A percentile compares a stretch with the other conserved stretches of the same genome.
Evolutionary conservation across 37 sponge, comb jelly and placozoan genomes (phyloP).

Genomic region (Halisarca cf. caerulea): DNA sequence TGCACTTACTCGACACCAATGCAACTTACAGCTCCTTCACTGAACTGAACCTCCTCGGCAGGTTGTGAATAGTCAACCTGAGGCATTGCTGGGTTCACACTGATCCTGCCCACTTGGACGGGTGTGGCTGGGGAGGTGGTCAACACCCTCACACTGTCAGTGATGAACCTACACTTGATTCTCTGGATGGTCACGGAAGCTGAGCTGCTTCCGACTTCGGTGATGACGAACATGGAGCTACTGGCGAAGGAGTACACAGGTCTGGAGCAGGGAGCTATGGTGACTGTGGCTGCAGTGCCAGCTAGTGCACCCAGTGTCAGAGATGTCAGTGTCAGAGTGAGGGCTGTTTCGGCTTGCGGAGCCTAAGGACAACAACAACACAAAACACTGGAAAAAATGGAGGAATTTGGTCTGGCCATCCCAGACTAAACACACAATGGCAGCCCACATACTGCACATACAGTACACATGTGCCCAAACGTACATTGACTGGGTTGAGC

Average conservation of each 20-base stretch:
- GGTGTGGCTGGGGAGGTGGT: neutral
- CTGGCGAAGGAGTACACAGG: constrained; percentile 7
- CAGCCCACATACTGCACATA: too few relatives aligned
- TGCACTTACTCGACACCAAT: neutral
- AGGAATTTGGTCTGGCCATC: too few relatives aligned
- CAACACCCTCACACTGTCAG: constrained; percentile 1
- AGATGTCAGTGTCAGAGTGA: constrained; percentile 4
- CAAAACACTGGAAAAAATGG: too few relatives aligned
- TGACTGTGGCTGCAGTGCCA: neutral
- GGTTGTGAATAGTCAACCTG: constrained; percentile 43
- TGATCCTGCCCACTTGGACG: constrained; percentile 37
- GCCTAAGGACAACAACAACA: neutral
- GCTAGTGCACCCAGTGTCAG: neutral
- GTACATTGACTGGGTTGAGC: constrained; percentile 27
- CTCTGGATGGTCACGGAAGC: constrained; percentile 41
- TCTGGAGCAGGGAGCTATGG: neutral
- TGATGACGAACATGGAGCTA: constrained; percentile 17
- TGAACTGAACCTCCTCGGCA: constrained; percentile 17
- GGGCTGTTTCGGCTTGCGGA: neutral
- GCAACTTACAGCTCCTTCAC: constrained; percentile 34
- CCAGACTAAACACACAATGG: too few relatives aligned
- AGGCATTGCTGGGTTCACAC: constrained; percentile 46
- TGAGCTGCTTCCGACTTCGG: neutral
- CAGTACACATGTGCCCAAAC: neutral
- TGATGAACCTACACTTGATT: constrained; percentile 34